Percentiles rank a stretch among this genome's conserved stretches.
These are phyloP conservation scores for Lamellibrachia satsuma DNA, from an alignment of 2,888 invertebrate genomes.

Conservation along the genomic window DNA sequence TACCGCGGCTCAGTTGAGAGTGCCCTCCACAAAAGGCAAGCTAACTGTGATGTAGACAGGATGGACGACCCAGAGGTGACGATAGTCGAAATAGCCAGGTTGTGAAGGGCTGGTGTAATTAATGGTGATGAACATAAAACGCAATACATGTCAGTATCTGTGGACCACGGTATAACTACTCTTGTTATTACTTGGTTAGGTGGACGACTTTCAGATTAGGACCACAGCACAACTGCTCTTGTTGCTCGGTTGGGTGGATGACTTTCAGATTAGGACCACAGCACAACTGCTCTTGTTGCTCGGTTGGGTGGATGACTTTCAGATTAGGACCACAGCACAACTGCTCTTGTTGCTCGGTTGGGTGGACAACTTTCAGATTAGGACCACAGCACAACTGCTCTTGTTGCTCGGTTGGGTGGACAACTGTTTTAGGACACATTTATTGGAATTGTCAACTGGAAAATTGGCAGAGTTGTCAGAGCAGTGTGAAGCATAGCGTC, in stretches of 20 bases:
- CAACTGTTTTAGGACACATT: too few species aligned
- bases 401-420: too few species aligned
- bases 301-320: neutral
- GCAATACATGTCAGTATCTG: neutral
- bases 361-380: too few species aligned
- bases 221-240: too few species aligned
- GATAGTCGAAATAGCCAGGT: conserved; percentile 34
- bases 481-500: too few species aligned
- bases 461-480: too few species aligned
- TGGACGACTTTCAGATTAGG: too few species aligned
- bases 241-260: neutral
- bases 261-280: neutral
- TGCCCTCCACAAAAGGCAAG: neutral
- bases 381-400: too few species aligned
- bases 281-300: neutral
- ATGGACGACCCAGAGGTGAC: conserved; percentile 8
- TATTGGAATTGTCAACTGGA: too few species aligned
- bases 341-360: conserved; percentile 18
- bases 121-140: neutral
- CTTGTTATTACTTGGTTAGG: neutral
- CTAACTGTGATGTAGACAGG: neutral
- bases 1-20: neutral
- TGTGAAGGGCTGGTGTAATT: neutral
- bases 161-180: neutral
- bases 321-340: neutral